Base-by-base conservation (phyloP, 2,888 invertebrate species). In the Hirudinaria manillensis region DNA sequence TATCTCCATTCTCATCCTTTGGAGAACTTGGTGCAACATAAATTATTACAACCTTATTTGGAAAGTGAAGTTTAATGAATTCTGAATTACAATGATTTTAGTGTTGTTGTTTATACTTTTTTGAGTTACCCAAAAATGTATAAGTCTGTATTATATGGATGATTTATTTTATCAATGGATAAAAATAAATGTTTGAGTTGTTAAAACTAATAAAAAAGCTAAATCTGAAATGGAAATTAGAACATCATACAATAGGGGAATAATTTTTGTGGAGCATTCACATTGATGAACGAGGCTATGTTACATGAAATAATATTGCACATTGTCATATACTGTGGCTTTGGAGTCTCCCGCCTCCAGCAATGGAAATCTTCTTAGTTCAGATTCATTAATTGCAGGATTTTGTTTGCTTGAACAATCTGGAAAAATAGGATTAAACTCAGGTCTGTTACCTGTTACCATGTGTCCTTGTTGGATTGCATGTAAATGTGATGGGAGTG, bases 291-390 rank as follows among this genome's bases (percentile, higher is more conserved):
- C 29, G 56, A 27, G 27, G 27, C 21, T 56, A 24, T 68, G 36
- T 68, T 71, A 75, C 75, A 75, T 71, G 32, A 55, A 51, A 45
- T 77, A 74, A 74, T 78, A 78, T 61, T 78, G 77, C 4, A 78
- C 78, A 76, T 78, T 78, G 74, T 78, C 78, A 67, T 78, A 78
- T 7, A 78, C 72, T n/a, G 77, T 78, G 13, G 77, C 74, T 61
- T 77, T 77, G 3, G 78, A 78, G 36, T 76, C 76, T 3, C 71
- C 74, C 34, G 72, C 72, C 16, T 75, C 75, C 2, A 66, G 38
- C 21, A 61, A 29, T 10, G 61, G 61, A 29, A 27, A 61, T 29
- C 61, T 61, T 24, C 29, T 61, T 16, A 61, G 61, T 61, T 61
- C 61, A 24, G 61, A 27, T 32, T 68, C 36, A 32, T 68, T 68